A percentile compares a stretch with the other conserved stretches of the same genome.
Evolutionary conservation across 1,140 invertebrate genomes (phyloP).

Genomic region (Hermatobates lingyangjiaoensis): DNA sequence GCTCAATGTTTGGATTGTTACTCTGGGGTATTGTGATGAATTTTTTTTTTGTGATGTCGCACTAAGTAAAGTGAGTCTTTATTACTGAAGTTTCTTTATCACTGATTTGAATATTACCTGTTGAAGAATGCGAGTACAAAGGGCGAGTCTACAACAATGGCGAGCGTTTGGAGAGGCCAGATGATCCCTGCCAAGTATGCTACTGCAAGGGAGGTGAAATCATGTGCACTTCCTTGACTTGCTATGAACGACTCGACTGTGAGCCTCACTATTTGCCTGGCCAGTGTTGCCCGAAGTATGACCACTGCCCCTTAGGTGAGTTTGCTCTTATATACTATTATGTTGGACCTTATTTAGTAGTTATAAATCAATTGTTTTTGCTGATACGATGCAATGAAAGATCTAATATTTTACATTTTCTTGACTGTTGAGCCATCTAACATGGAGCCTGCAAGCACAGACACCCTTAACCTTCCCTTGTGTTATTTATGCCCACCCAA

Average conservation of each 20-base stretch:
- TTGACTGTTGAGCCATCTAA: not conserved
- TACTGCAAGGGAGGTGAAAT: slow-evolving; percentile 60
- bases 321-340: slow-evolving; percentile 2
- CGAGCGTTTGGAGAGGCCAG: slow-evolving; percentile 43
- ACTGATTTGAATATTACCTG: too few species aligned
- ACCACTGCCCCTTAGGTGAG: slow-evolving; percentile 48
- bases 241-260: slow-evolving; percentile 52
- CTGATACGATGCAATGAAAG: not conserved
- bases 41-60: too few species aligned
- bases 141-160: slow-evolving; percentile 53
- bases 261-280: slow-evolving; percentile 42
- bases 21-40: too few species aligned
- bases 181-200: slow-evolving; percentile 50
- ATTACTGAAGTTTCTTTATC: too few species aligned
- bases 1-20: too few species aligned
- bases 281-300: slow-evolving; percentile 56
- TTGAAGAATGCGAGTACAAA: slow-evolving; percentile 55
- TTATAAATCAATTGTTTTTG: not conserved
- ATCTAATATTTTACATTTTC: not conserved
- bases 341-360: not conserved
- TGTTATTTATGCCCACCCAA: not conserved
- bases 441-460: too few species aligned
- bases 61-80: too few species aligned
- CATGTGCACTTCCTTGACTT: slow-evolving; percentile 50
- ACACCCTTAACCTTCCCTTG: not conserved